Percentiles rank a stretch among this genome's conserved stretches.
Conservation (phyloP, 2,797 vertebrate genomes). For the Betta splendens region DNA sequence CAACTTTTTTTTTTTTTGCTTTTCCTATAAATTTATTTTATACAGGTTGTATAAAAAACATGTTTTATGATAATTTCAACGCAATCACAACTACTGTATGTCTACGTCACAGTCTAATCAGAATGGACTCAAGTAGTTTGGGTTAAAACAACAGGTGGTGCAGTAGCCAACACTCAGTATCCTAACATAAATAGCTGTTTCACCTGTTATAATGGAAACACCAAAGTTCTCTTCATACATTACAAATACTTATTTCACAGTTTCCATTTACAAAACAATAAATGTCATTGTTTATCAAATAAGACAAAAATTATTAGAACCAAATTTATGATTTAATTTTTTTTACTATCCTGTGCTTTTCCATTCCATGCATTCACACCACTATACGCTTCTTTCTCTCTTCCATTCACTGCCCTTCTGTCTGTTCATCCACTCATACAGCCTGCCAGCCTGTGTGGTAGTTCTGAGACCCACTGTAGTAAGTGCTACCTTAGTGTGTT, state of each 20-base stretch:
- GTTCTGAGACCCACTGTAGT: slow-evolving; percentile 38
- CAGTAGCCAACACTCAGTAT: too few relatives aligned
- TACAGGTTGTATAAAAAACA: too few relatives aligned
- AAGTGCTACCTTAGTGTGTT: slow-evolving; percentile 49
- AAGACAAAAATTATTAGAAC: slow-evolving; percentile 44
- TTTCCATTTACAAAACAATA: slow-evolving; percentile 34
- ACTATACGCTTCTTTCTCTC: background rate
- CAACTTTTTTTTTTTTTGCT: too few relatives aligned
- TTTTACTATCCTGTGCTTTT: background rate
- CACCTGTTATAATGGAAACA: slow-evolving; percentile 62
- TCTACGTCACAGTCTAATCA: too few relatives aligned
- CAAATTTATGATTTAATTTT: slow-evolving; percentile 53
- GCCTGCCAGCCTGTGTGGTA: slow-evolving; percentile 51
- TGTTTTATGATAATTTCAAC: too few relatives aligned
- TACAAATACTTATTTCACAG: slow-evolving; percentile 31
- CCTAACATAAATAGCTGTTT: too few relatives aligned
- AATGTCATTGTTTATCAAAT: slow-evolving; percentile 24
- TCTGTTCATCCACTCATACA: slow-evolving; percentile 42
- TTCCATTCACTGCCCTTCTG: slow-evolving; percentile 24
- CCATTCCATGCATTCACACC: background rate
- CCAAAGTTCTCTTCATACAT: slow-evolving; percentile 73
- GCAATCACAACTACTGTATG: too few relatives aligned
- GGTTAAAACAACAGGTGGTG: too few relatives aligned
- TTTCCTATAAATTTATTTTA: too few relatives aligned
- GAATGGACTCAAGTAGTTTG: too few relatives aligned